Evolutionary conservation across 2,888 invertebrate genomes (phyloP).

Genomic region (Epinotia brunnichana): DNA sequence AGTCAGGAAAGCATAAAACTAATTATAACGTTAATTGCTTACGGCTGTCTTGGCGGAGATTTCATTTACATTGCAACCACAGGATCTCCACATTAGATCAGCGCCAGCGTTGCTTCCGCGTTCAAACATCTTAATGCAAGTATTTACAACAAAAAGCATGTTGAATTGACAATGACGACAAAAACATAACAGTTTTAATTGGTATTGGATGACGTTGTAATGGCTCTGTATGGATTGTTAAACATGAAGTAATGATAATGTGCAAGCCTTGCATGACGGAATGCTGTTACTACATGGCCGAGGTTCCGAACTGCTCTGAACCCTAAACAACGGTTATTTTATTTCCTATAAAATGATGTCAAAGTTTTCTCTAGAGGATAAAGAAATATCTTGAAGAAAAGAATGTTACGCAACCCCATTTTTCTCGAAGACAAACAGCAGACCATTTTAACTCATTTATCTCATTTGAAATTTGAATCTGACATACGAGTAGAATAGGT

Average conservation of each 20-base stretch:
- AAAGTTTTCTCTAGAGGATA: too few species aligned
- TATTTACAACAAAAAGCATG: conserved; percentile 16
- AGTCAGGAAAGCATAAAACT: background rate
- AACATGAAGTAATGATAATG: conserved; percentile 35
- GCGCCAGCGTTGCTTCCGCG: conserved; percentile 11
- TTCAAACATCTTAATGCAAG: conserved; percentile 11
- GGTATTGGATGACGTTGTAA: conserved; percentile 22
- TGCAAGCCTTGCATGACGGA: conserved; percentile 40
- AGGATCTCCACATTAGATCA: conserved; percentile 11
- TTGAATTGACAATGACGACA: conserved; percentile 28
- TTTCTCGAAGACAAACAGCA: too few species aligned
- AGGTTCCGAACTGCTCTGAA: conserved; percentile 5
- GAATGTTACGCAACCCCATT: too few species aligned
- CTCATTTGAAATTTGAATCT: too few species aligned
- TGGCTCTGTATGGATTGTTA: conserved; percentile 16
- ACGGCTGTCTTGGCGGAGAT: background rate
- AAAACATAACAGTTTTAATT: conserved; percentile 37
- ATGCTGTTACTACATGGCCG: conserved; percentile 30
- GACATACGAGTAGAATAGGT: too few species aligned
- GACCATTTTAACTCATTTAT: too few species aligned
- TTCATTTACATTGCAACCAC: conserved; percentile 12
- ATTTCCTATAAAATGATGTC: too few species aligned
- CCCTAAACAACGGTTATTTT: background rate
- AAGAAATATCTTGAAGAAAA: too few species aligned
- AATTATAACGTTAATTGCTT: background rate